Evolutionary conservation across 35 echinoderm and acorn worm genomes (phyloP), one percentile per base, ranked within the genome.

Genomic region (Heliocidaris erythrogramma): DNA sequence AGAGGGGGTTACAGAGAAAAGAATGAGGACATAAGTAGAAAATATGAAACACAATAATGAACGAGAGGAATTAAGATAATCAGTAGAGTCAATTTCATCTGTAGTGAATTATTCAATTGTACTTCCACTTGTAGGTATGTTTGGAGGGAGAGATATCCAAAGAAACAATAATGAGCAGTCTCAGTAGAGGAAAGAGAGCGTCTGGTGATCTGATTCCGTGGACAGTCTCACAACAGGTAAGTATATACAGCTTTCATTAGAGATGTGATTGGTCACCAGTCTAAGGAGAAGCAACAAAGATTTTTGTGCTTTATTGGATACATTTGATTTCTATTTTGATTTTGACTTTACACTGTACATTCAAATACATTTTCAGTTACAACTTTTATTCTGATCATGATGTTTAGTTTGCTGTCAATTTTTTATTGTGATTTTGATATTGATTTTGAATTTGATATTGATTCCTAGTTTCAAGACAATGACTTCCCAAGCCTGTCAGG

Each of bases 121-220:
- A 56, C 4, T 88, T 95, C 49, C 48, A 14, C 93, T 21, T 86
- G 0, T 92, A 97, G 97, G 92, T 99, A 10, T 99, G 98, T 94
- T 94, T 99, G 61, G 98, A 99, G 52, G 98, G 98, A 90, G 97
- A 99, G 94, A 99, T 99, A 16, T 99, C 98, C 94, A 99, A 99
- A 92, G 88, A 96, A 87, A 96, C 95, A 5, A 96, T 99, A 53
- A 97, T 99, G 95, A 97, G 94, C 49, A 97, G 97, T 88, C 86
- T 99, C 85, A 96, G 95, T 5, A 94, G 97, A 97, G 98, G 98
- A 48, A 94, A 99, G 96, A 96, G 98, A 88, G 98, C 97, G 48
- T 96, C 98, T 10, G 98, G 98, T 86, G 98, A 99, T 47, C 95
- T 99, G 30, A 99, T 99, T 32, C 98, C 98, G 60, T 99, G 98